These are phyloP conservation scores for Porites divaricata DNA, from an alignment of 92 coral and sea anemone species.

Conservation along the genomic window DNA sequence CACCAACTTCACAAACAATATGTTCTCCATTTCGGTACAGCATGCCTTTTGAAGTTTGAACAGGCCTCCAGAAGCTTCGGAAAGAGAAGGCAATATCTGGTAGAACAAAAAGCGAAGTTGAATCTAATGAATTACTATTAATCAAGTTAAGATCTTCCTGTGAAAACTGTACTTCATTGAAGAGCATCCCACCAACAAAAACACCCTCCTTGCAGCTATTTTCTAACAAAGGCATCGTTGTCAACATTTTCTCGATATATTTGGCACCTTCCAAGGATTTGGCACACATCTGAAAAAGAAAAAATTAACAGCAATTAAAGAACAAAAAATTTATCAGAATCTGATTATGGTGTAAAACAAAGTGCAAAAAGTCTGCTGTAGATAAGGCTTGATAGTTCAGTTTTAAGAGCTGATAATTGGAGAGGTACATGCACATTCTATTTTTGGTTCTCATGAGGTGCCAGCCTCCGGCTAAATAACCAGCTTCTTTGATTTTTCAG, in stretches of 20 bases:
- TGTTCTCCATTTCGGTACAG: constrained; percentile 44
- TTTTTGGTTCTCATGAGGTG: too few species aligned
- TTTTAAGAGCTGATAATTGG: too few species aligned
- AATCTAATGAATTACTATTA: neutral
- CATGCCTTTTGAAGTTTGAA: constrained; percentile 33
- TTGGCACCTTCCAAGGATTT: constrained; percentile 54
- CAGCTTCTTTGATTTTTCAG: too few species aligned
- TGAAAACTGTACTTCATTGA: constrained; percentile 44
- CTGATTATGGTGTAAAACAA: too few species aligned
- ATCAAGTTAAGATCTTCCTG: constrained; percentile 45
- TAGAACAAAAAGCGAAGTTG: constrained; percentile 10
- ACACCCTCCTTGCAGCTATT: constrained; percentile 42
- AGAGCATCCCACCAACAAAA: constrained; percentile 55
- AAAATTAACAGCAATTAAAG: neutral
- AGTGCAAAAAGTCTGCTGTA: too few species aligned
- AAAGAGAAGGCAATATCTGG: constrained; percentile 35
- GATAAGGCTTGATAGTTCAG: too few species aligned
- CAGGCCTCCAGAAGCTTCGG: constrained; percentile 45
- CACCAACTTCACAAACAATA: constrained; percentile 15
- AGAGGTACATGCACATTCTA: too few species aligned
- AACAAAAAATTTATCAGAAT: too few species aligned
- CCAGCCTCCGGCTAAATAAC: too few species aligned
- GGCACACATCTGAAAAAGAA: constrained; percentile 60
- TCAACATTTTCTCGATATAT: constrained; percentile 35
- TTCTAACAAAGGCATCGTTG: constrained; percentile 7